Evolutionary conservation across 2,113 vertebrate species (phyloP).

Genomic region (Hoplias malabaricus): DNA sequence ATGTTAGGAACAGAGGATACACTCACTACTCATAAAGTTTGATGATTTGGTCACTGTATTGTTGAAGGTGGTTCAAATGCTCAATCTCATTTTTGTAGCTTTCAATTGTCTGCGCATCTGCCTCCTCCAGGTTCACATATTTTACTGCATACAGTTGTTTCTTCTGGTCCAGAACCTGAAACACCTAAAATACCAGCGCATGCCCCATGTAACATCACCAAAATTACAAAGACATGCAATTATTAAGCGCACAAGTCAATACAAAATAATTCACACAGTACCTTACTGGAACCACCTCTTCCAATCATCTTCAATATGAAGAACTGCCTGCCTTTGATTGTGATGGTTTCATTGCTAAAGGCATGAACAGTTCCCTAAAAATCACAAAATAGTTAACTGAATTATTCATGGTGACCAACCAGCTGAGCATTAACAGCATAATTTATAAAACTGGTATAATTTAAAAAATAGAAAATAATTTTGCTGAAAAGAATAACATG

Average conservation of each 20-base stretch:
- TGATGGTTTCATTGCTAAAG: conserved; percentile 82
- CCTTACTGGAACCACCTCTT: conserved; percentile 96
- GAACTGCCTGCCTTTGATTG: conserved; percentile 86
- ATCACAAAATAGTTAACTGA: conserved; percentile 4
- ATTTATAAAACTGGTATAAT: too few relatives aligned
- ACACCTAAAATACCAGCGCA: conserved; percentile 76
- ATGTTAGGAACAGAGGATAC: neutral
- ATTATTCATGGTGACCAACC: too few relatives aligned
- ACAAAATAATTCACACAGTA: conserved; percentile 38
- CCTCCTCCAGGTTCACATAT: conserved; percentile 89
- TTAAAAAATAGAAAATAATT: too few relatives aligned
- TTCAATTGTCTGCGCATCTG: conserved; percentile 86
- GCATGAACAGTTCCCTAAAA: conserved; percentile 74
- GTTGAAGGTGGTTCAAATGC: conserved; percentile 89
- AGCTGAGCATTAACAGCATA: too few relatives aligned
- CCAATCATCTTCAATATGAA: conserved; percentile 93
- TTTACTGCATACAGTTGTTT: conserved; percentile 94
- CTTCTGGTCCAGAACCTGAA: conserved; percentile 90
- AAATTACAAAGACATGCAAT: neutral
- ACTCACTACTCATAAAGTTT: conserved; percentile 94
- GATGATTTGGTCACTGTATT: conserved; percentile 95
- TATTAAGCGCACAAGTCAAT: neutral
- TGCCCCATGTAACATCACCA: neutral
- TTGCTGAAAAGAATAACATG: too few relatives aligned
- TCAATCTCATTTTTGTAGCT: conserved; percentile 97